phyloP scores from a whole-genome alignment of 1,140 invertebrate species.

The Semibalanus balanoides region DNA sequence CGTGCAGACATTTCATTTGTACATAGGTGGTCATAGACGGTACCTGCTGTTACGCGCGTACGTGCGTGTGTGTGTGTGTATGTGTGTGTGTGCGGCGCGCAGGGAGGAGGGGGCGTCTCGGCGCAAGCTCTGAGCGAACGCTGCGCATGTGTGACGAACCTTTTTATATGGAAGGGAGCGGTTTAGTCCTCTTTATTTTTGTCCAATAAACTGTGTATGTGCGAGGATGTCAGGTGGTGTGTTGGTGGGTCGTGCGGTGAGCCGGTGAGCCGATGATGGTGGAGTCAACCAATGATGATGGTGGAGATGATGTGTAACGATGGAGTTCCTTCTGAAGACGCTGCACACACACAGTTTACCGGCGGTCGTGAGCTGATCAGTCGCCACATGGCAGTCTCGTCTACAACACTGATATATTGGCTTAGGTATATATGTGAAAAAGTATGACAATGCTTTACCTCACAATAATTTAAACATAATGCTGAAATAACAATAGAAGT shows the following conservation, averaged over 20 bases:
- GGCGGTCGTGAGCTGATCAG: no score
- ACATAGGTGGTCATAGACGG: not conserved
- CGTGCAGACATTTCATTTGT: not conserved
- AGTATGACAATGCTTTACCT: no score
- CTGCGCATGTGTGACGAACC: not conserved
- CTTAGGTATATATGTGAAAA: no score
- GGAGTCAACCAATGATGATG: no score
- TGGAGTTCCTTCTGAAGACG: no score
- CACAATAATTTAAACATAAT: no score
- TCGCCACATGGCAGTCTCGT: no score
- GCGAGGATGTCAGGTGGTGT: not conserved
- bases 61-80: not conserved
- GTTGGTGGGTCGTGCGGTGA: not conserved
- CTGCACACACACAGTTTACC: no score
- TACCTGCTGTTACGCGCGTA: not conserved
- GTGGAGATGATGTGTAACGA: no score
- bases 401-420: no score
- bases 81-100: not conserved
- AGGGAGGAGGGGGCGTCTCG: not conserved
- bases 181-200: constrained; percentile 2
- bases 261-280: not conserved
- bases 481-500: no score
- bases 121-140: not conserved
- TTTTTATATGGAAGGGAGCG: not conserved
- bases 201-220: not conserved